Conservation (phyloP, 2,797 vertebrate species). For the Gambusia yucatana region DNA sequence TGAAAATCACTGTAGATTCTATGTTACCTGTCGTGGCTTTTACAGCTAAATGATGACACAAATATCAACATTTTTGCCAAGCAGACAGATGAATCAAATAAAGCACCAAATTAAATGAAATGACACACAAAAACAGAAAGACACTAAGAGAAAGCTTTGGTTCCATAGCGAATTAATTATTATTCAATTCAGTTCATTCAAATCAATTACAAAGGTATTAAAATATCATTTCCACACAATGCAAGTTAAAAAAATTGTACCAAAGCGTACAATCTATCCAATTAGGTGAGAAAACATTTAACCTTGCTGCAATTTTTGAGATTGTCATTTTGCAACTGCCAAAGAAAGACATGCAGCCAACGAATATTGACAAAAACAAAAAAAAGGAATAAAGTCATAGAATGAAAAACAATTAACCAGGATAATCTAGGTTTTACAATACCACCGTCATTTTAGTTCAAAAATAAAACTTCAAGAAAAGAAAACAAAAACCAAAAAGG, state of each 20-base stretch:
- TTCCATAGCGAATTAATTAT: neutral
- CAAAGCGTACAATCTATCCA: neutral
- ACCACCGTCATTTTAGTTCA: neutral
- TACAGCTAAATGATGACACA: neutral
- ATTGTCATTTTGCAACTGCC: neutral
- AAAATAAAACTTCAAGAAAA: constrained; percentile 5
- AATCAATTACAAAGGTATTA: neutral
- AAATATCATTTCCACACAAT: neutral
- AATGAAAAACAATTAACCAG: neutral
- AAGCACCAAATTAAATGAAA: neutral
- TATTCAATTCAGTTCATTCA: neutral
- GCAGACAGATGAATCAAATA: neutral
- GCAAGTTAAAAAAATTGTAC: neutral
- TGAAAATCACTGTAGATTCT: neutral
- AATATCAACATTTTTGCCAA: neutral
- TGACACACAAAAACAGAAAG: neutral
- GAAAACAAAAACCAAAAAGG: constrained; percentile 14
- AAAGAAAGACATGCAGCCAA: neutral
- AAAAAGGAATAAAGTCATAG: neutral
- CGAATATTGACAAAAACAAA: neutral
- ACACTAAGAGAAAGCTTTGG: neutral
- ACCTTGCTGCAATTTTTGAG: neutral
- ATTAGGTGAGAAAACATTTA: neutral
- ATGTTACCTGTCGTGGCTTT: neutral
- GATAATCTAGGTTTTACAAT: neutral